These are phyloP conservation scores for Propithecus coquereli DNA, from an alignment of 2,113 vertebrate genomes.

Conservation along the genomic window DNA sequence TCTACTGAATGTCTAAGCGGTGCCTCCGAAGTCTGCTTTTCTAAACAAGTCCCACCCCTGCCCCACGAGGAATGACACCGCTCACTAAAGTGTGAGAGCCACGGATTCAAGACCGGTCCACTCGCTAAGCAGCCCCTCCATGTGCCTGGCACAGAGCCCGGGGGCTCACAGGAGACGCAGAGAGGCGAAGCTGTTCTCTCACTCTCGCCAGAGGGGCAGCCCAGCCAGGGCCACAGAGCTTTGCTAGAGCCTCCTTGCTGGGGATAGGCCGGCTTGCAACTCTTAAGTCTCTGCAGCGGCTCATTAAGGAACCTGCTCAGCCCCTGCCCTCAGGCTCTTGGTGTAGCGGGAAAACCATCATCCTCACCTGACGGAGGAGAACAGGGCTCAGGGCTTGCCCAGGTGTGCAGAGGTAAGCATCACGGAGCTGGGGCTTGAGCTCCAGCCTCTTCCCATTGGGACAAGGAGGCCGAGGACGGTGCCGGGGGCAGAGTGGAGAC, in stretches of 20 bases:
- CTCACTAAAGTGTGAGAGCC: neutral
- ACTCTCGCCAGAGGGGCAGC: neutral
- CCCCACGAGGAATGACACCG: neutral
- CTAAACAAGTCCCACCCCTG: neutral
- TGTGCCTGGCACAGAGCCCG: rapidly evolving
- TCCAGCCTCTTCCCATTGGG: neutral
- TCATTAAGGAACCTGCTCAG: neutral
- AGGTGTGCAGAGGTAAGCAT: neutral
- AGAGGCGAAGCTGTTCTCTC: neutral
- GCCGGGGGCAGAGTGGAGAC: neutral
- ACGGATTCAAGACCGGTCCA: neutral
- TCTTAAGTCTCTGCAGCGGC: neutral
- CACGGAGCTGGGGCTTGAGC: neutral
- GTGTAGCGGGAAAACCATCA: neutral
- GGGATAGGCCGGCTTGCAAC: no score
- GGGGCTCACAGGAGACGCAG: neutral
- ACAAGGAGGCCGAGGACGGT: neutral
- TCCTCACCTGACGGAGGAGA: neutral
- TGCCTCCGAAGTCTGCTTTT: neutral
- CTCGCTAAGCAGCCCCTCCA: rapidly evolving
- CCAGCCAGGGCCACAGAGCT: neutral
- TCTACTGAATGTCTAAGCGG: neutral
- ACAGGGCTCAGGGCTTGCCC: no score
- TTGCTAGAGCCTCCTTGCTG: neutral
- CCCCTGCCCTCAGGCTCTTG: neutral